Percentiles rank a stretch among this genome's conserved stretches.
Evolutionary conservation across 2,797 vertebrate genomes (phyloP).

Genomic region (Pipistrellus nathusii): DNA sequence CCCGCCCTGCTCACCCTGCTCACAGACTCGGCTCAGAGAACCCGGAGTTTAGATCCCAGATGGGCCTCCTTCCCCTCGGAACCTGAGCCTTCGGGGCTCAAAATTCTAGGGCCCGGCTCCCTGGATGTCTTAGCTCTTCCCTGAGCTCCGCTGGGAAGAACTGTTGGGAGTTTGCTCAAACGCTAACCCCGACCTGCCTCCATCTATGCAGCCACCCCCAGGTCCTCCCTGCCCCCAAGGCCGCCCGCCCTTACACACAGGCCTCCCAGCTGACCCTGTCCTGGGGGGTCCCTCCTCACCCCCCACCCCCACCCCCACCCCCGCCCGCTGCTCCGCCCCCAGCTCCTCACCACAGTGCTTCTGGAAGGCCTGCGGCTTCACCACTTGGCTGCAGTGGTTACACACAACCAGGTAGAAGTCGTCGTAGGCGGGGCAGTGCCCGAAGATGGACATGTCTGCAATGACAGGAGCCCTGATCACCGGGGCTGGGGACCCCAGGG

Average conservation of each 20-base stretch:
- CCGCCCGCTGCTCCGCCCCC: not conserved
- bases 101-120: slow-evolving; percentile 23
- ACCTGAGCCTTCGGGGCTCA: not conserved
- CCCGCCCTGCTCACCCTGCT: slow-evolving; percentile 10
- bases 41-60: not conserved
- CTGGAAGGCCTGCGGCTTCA: slow-evolving; percentile 97
- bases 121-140: slow-evolving; percentile 5
- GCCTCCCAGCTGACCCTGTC: slow-evolving; percentile 41
- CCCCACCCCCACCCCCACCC: not conserved
- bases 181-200: not conserved
- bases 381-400: slow-evolving; percentile 96
- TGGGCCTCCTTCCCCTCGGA: not conserved
- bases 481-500: no score
- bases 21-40: not conserved
- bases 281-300: not conserved
- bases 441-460: slow-evolving; percentile 89
- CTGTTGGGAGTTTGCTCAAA: not conserved
- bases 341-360: slow-evolving; percentile 93
- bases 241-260: not conserved
- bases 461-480: no score
- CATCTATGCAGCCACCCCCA: not conserved
- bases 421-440: slow-evolving; percentile 95
- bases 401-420: slow-evolving; percentile 98
- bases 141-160: not conserved
- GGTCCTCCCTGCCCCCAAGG: not conserved